Conservation (phyloP, 2,797 vertebrate genomes). For the Malurus splendens region DNA sequence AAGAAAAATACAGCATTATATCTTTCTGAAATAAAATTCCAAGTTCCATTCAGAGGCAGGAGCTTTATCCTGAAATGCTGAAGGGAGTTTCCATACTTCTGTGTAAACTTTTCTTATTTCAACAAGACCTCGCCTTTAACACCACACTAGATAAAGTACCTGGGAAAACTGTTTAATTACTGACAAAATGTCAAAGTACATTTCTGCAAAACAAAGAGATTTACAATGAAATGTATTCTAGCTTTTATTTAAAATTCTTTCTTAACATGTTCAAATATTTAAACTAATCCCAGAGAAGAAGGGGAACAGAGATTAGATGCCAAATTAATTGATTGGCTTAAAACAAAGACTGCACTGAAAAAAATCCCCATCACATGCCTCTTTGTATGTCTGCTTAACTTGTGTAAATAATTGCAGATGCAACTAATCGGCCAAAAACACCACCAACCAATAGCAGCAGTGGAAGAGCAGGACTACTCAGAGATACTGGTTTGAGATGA, state of each 20-base stretch:
- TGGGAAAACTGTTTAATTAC: constrained; percentile 22
- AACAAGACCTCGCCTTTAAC: neutral
- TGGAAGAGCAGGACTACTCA: neutral
- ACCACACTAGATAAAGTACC: neutral
- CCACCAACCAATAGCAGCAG: neutral
- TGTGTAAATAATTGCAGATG: constrained; percentile 33
- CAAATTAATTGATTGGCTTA: constrained; percentile 29
- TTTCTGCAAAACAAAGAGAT: constrained; percentile 42
- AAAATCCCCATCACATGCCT: neutral
- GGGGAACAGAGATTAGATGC: constrained; percentile 13
- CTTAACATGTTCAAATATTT: constrained; percentile 51
- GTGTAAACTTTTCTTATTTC: constrained; percentile 13
- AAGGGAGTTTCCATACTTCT: neutral
- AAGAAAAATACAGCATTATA: neutral
- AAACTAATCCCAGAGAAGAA: constrained; percentile 29
- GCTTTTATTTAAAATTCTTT: constrained; percentile 40
- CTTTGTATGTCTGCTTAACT: neutral
- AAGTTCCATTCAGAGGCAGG: neutral
- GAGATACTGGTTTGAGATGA: neutral
- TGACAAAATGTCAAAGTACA: neutral
- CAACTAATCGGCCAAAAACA: constrained; percentile 3
- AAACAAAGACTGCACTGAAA: constrained; percentile 35
- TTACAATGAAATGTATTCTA: neutral
- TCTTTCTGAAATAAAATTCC: neutral
- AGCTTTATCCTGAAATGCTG: neutral